A percentile compares a stretch with the other conserved stretches of the same genome.
phyloP scores from a whole-genome alignment of 2,797 vertebrate species.

The Microchirus variegatus region DNA sequence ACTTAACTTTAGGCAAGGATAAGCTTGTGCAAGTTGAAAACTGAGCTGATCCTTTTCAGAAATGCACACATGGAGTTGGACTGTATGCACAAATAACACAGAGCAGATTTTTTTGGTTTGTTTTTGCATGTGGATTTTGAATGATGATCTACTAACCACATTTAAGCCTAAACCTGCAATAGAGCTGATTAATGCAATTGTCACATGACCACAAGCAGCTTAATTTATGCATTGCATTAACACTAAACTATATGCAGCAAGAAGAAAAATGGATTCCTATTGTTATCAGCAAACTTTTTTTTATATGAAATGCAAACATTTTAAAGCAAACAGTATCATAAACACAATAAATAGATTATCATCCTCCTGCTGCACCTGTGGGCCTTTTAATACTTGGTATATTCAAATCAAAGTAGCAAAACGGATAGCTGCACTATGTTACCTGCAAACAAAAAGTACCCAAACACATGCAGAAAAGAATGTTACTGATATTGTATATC shows the following conservation, averaged over 20 bases:
- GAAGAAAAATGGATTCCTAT: neutral
- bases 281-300: neutral
- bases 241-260: too few species aligned
- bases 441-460: neutral
- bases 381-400: constrained; percentile 2
- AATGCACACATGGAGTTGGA: too few species aligned
- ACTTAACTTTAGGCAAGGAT: neutral
- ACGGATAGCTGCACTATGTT: neutral
- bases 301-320: constrained; percentile 34
- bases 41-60: neutral
- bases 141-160: too few species aligned
- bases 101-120: too few species aligned
- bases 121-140: too few species aligned
- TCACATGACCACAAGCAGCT: too few species aligned
- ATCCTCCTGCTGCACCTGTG: neutral
- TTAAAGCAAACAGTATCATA: neutral
- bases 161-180: too few species aligned
- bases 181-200: too few species aligned
- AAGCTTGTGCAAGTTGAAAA: neutral
- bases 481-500: neutral
- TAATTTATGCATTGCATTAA: too few species aligned
- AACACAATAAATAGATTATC: constrained; percentile 50
- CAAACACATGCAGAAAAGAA: neutral
- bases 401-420: constrained; percentile 7
- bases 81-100: too few species aligned